Percentiles rank a stretch among this genome's conserved stretches.
These are phyloP conservation scores for crab-eating macaque (Macaca fascicularis) DNA, from an alignment of 2,113 vertebrate species.

Conservation along the genomic window T2T-MFA8v1.1 NC_088385.1:54892001-54892500, in stretches of 20 bases:
- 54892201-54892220: not conserved
- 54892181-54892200: not conserved
- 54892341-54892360: not conserved
- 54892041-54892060: not conserved
- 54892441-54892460: not conserved
- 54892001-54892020: not conserved
- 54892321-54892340: not conserved
- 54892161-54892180: not conserved
- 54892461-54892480: not conserved
- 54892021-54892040: not conserved
- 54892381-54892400: not conserved
- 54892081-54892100: not conserved
- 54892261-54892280: not conserved
- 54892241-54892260: not conserved
- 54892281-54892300: not conserved
- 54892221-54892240: not conserved
- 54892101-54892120: not conserved
- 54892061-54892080: not conserved
- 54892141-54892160: not conserved
- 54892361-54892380: not conserved
- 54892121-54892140: not conserved
- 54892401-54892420: not conserved
- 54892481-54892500: not conserved
- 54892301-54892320: not conserved
- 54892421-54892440: not conserved